These are phyloP conservation scores for Characodon lateralis DNA, from an alignment of 2,797 vertebrate genomes.

Conservation along the genomic window DNA sequence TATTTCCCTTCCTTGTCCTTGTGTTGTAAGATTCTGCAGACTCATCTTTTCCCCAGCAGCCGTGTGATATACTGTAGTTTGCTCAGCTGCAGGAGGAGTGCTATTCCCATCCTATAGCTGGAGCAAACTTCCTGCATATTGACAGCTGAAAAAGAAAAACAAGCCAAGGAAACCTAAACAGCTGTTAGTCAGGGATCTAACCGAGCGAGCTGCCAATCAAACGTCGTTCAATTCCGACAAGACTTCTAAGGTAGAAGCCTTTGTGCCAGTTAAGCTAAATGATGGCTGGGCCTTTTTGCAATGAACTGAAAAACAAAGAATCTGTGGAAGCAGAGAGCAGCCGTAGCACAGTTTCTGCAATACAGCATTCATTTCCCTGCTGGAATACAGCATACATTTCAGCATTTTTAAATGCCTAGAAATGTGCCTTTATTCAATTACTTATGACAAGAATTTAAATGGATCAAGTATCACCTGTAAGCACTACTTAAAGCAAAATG, in stretches of 20 bases:
- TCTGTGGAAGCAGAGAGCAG: neutral
- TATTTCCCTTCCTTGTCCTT: slow-evolving; percentile 55
- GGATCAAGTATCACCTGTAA: neutral
- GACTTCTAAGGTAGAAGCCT: neutral
- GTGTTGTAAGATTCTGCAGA: slow-evolving; percentile 60
- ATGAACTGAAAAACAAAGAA: slow-evolving; percentile 13
- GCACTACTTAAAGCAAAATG: neutral
- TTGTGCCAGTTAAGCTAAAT: slow-evolving; percentile 1
- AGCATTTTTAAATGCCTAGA: slow-evolving; percentile 9
- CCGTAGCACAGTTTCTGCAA: slow-evolving; percentile 10
- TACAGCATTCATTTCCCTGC: slow-evolving; percentile 7
- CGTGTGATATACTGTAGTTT: slow-evolving; percentile 36
- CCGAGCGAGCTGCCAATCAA: neutral
- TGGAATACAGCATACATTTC: neutral
- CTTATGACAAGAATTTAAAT: neutral
- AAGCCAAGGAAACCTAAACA: slow-evolving; percentile 41
- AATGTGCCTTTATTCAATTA: neutral
- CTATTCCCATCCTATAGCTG: slow-evolving; percentile 41
- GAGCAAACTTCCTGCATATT: slow-evolving; percentile 37
- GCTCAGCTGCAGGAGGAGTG: slow-evolving; percentile 39
- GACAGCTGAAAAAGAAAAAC: slow-evolving; percentile 31
- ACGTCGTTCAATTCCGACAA: neutral
- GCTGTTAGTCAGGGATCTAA: slow-evolving; percentile 28
- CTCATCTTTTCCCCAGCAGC: slow-evolving; percentile 63
- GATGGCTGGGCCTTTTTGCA: slow-evolving; percentile 11